Percentiles rank a stretch among this genome's conserved stretches.
phyloP scores from a whole-genome alignment of 2,113 vertebrate species.

The Bos taurus region DNA sequence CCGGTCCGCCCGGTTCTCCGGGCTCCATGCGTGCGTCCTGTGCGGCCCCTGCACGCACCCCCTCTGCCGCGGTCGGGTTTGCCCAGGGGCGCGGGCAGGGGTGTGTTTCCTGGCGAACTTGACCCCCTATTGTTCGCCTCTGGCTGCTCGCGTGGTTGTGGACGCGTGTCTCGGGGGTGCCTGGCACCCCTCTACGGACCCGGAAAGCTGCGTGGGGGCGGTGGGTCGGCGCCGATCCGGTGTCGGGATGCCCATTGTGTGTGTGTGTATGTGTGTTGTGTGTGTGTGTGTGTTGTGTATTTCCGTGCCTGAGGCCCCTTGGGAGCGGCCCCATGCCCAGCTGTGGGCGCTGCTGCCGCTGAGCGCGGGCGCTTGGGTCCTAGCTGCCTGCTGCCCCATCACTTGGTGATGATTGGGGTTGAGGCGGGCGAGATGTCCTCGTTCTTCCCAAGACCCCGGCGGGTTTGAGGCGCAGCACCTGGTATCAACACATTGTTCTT shows the following conservation, averaged over 20 bases:
- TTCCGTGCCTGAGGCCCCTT: background rate
- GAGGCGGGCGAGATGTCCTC: background rate
- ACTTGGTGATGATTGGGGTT: background rate
- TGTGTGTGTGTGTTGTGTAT: background rate
- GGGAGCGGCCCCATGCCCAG: background rate
- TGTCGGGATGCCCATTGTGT: conserved; percentile 46
- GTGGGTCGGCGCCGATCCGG: background rate
- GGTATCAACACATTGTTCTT: background rate
- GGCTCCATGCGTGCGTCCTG: background rate
- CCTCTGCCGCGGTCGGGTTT: background rate
- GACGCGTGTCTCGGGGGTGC: background rate
- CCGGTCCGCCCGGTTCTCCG: background rate
- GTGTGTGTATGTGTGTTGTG: background rate
- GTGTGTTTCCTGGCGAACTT: background rate
- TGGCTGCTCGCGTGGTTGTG: background rate
- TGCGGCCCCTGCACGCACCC: background rate
- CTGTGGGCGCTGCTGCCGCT: background rate
- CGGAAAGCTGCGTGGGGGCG: background rate
- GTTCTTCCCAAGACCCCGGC: background rate
- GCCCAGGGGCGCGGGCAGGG: background rate
- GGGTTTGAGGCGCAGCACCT: background rate
- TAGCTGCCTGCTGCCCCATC: background rate
- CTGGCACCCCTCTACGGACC: background rate
- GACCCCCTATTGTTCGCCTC: conserved; percentile 58
- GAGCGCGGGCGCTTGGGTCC: background rate